A percentile compares a stretch with the other conserved stretches of the same genome.
Evolutionary conservation across 2,113 vertebrate genomes (phyloP).

Genomic region (Paedocypris sp.): DNA sequence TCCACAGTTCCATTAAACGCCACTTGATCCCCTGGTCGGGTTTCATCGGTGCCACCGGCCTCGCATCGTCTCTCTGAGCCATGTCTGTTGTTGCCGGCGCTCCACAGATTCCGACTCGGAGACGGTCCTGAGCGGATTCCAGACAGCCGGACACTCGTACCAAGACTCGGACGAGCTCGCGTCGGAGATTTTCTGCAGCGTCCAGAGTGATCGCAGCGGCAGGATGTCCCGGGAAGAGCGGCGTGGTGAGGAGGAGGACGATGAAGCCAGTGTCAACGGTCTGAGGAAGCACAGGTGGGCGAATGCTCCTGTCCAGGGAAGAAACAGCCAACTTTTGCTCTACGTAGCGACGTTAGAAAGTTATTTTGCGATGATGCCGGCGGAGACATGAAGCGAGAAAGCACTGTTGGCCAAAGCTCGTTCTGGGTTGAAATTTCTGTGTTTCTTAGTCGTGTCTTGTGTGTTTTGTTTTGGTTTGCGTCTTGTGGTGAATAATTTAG

Average conservation of each 20-base stretch:
- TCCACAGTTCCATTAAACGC: constrained; percentile 45
- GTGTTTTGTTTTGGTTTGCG: constrained; percentile 34
- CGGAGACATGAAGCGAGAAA: too few relatives aligned
- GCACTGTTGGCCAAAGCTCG: too few relatives aligned
- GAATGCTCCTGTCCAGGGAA: too few relatives aligned
- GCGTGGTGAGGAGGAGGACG: constrained; percentile 61
- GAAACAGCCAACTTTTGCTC: too few relatives aligned
- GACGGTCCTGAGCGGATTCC: constrained; percentile 77
- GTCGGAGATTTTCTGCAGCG: constrained; percentile 56
- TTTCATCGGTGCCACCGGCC: constrained; percentile 56
- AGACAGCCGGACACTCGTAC: constrained; percentile 69
- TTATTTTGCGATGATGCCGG: background rate
- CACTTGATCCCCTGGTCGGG: constrained; percentile 60
- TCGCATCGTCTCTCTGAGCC: constrained; percentile 28
- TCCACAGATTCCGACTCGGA: constrained; percentile 82
- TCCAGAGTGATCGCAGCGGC: constrained; percentile 47
- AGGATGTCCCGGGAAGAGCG: constrained; percentile 70
- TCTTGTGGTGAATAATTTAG: constrained; percentile 60
- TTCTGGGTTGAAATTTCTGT: background rate
- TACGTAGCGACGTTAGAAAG: too few relatives aligned
- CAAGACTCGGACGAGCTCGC: constrained; percentile 58
- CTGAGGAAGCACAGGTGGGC: constrained; percentile 83
- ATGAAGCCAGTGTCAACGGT: constrained; percentile 66
- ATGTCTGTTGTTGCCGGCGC: constrained; percentile 35
- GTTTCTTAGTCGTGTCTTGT: background rate